Base-by-base conservation (phyloP, 2,113 vertebrate species). In the Crotophaga sulcirostris region DNA sequence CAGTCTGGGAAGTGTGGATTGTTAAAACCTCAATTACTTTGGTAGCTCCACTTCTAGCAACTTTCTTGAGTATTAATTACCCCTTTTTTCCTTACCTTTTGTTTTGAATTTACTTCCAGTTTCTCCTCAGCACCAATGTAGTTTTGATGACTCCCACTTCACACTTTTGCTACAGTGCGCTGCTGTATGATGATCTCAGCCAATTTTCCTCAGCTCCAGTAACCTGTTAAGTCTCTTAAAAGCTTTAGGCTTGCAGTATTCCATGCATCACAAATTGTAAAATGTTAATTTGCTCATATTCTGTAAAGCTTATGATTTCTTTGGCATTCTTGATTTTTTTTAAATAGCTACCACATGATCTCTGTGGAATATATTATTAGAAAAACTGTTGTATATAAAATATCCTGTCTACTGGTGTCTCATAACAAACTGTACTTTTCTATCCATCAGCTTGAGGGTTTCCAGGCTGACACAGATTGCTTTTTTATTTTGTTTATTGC, bases 1-100 rank as follows among this genome's bases (percentile, higher is more conserved):
- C 3, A 2, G 15, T 85, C 8, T 72, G 16, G 24, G 33, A 25
- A 36, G n/a, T 1, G 0, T 42, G 9, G 3, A 33, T 23, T 5
- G 0, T 60, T 87, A 52, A 56, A 76, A 86, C 7, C 31, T 66
- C 4, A 13, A 5, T 68, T 87, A 55, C 68, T 80, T 77, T 67
- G 17, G 47, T 31, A 67, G 58, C 42, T 91, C 49, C 9, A 29
- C 10, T 47, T 68, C 9, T 24, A 38, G 15, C 25, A 74, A 20
- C 31, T 45, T 45, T 34, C 16, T 29, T 44, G 28, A 20, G 12
- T 45, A 16, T 74, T 63, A 62, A 23, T 56, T 81, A 49, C 4
- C 5, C 1, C 34, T 68, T 56, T 56, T 44, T 16, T 6, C 16
- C 5, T 49, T 8, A 1, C 18, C 9, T 9, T 79, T 76, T 4